phyloP scores from a whole-genome alignment of 2,797 vertebrate genomes.

The Gambusia yucatana region DNA sequence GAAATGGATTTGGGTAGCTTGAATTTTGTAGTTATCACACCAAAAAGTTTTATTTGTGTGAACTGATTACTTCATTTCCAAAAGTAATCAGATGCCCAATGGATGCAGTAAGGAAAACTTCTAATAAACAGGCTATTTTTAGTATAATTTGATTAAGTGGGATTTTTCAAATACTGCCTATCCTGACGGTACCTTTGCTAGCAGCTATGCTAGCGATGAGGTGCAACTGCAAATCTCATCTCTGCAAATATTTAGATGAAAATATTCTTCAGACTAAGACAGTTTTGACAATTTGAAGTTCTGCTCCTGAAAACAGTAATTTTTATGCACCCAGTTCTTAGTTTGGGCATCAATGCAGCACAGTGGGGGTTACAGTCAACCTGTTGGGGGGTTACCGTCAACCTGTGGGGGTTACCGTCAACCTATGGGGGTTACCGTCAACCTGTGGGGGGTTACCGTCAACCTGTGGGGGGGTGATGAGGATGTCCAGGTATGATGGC shows the following conservation, averaged over 20 bases:
- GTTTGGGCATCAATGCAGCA: background rate
- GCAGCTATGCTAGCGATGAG: too few species aligned
- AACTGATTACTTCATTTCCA: background rate
- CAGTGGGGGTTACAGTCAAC: background rate
- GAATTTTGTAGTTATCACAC: background rate
- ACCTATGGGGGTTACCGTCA: too few species aligned
- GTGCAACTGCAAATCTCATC: too few species aligned
- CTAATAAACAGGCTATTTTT: background rate
- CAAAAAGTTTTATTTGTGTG: too few species aligned
- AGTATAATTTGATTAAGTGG: too few species aligned
- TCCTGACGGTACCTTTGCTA: background rate
- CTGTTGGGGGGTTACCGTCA: background rate
- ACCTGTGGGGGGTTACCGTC: too few species aligned
- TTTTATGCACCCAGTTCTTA: background rate
- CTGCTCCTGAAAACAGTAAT: background rate
- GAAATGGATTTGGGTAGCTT: background rate
- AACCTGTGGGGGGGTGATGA: background rate
- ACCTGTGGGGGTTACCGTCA: too few species aligned
- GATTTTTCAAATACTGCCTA: background rate
- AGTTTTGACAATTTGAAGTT: background rate
- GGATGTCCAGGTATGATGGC: background rate
- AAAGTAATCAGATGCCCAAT: background rate
- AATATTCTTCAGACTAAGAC: background rate
- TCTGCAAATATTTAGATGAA: background rate
- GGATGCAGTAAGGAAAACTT: background rate